Evolutionary conservation across 2,888 invertebrate species (phyloP), one percentile per base, ranked within the genome.

Genomic region (Morinoia aosen): DNA sequence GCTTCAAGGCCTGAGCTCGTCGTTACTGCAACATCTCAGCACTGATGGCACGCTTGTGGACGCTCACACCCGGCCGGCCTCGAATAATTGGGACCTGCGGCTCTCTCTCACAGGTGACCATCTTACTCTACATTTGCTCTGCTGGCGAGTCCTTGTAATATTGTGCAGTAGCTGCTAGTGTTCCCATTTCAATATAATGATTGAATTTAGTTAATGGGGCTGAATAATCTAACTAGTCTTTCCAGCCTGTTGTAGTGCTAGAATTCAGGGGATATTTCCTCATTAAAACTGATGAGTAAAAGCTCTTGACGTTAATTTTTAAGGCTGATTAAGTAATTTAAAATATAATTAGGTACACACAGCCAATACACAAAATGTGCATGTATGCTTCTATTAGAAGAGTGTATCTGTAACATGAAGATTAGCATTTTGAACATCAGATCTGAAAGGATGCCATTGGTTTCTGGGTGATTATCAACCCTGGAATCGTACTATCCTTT

Each of bases 51-150:
- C 58, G 19, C 93, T 93, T 11, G 8, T 93, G 56, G 56, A 8
- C 57, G 93, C 93, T 14, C 57, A 93, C 57, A 57, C 57, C 12
- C 56, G 57, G 2, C 7, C 57, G 10, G 19, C 12, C 57, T 12
- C 57, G 10, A 57, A 93, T 11, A 11, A 11, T 39, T 5, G 16
- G 39, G 93, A 93, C 58, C 0, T 57, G 33, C 93, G 58, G 57
- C 93, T 93, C 33, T 93, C 93, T 25, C 93, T 93, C 57, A 57
- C 93, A 33, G 93, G 93, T 93, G 33, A 16, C 19, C 61, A 61
- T 61, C 48, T 48, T 5, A 61, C 8, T 61, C 19, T 61, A 8
- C 61, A 61, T 5, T 8, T 61, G 12, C 61, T 61, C 61, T 61
- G 61, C 19, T 61, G 12, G 19, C 61, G 5, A 48, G 48, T 48